phyloP scores from a whole-genome alignment of 2,888 invertebrate species.

The Hirtodrosophila cameraria region DNA sequence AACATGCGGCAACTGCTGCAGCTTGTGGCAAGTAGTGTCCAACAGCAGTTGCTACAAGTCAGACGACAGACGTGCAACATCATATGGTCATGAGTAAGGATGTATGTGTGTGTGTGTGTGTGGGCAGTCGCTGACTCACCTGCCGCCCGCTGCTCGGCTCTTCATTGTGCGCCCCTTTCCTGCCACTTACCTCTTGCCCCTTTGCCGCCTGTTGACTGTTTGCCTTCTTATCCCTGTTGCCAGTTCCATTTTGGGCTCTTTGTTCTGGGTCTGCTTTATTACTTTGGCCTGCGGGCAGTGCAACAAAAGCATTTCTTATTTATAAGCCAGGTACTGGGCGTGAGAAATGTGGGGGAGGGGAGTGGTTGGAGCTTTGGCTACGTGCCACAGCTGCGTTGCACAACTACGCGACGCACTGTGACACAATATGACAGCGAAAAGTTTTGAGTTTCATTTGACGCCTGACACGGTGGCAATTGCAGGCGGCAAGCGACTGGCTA shows the following conservation, averaged over 20 bases:
- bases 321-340: slow-evolving; percentile 14
- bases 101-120: slow-evolving; percentile 18
- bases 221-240: slow-evolving; percentile 29
- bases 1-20: slow-evolving; percentile 47
- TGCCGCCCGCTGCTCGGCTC: slow-evolving; percentile 11
- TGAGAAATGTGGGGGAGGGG: too few species aligned
- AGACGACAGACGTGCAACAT: slow-evolving; percentile 41
- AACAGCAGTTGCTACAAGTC: slow-evolving; percentile 28
- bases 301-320: slow-evolving; percentile 42
- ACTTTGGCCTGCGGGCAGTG: slow-evolving; percentile 54
- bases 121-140: slow-evolving; percentile 50
- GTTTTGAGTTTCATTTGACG: slow-evolving; percentile 43
- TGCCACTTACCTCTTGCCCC: slow-evolving; percentile 6
- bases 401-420: slow-evolving; percentile 15
- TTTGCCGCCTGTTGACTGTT: background rate
- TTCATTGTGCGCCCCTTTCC: slow-evolving; percentile 48
- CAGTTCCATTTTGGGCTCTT: slow-evolving; percentile 20
- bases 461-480: slow-evolving; percentile 14
- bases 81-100: slow-evolving; percentile 38
- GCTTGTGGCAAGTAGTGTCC: slow-evolving; percentile 31
- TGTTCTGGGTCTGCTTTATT: slow-evolving; percentile 42
- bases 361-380: slow-evolving; percentile 16
- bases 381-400: slow-evolving; percentile 36
- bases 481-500: background rate
- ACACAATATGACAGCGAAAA: slow-evolving; percentile 63